Conservation (phyloP, 1,140 invertebrate species). For the Cherax quadricarinatus region DNA sequence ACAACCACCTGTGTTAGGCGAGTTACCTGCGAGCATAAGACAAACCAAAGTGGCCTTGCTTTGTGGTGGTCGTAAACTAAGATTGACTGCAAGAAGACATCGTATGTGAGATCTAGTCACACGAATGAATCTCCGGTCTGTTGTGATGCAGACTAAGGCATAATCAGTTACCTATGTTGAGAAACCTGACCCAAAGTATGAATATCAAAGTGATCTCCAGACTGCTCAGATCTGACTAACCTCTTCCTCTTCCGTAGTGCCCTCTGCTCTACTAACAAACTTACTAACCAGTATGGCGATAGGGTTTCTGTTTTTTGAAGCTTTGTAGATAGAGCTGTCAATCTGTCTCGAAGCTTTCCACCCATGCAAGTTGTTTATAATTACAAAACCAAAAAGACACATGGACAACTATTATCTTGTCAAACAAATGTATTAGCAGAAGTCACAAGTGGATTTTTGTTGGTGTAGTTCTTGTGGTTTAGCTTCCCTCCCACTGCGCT, state of each 20-base stretch:
- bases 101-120: conserved; percentile 69
- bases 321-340: conserved; percentile 62
- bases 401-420: conserved; percentile 63
- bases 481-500: neutral
- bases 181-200: conserved; percentile 56
- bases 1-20: conserved; percentile 67
- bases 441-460: conserved; percentile 71
- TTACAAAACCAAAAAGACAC: conserved; percentile 66
- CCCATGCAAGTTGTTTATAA: conserved; percentile 68
- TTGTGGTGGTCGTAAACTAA: conserved; percentile 69
- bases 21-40: conserved; percentile 67
- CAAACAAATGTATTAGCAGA: conserved; percentile 69
- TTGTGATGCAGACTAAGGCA: conserved; percentile 51
- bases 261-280: conserved; percentile 50
- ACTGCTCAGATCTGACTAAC: conserved; percentile 62
- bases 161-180: conserved; percentile 64
- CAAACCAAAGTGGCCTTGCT: conserved; percentile 72
- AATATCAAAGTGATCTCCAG: conserved; percentile 64
- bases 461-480: conserved; percentile 56
- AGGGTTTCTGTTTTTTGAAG: conserved; percentile 62
- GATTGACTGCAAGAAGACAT: conserved; percentile 63
- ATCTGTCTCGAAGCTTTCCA: conserved; percentile 67
- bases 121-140: conserved; percentile 66
- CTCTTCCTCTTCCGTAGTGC: conserved; percentile 49
- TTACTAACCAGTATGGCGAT: conserved; percentile 50